Base-by-base conservation (phyloP, 2,113 vertebrate genomes). In the Petroica traversi region DNA sequence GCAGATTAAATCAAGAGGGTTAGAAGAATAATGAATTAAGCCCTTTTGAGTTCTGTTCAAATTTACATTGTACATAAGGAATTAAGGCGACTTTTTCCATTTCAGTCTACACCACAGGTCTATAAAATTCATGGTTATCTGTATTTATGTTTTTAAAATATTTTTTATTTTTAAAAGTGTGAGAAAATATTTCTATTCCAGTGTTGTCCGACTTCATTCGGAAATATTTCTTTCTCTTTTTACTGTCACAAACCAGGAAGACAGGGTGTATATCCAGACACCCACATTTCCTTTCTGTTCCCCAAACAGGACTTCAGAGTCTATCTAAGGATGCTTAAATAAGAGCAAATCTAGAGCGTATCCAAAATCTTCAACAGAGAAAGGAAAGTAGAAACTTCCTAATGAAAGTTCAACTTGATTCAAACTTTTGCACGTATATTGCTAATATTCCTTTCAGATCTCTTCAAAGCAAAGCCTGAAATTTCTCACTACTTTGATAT, bases 1-100 rank as follows among this genome's bases (percentile, higher is more conserved):
- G 59, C 1, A 88, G 93, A 92, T 93, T 88, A 80, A 79, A 85
- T 78, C 54, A 88, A 66, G 52, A 77, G 11, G 54, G 5, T 48
- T 61, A 69, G 45, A 93, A 61, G 14, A 80, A 68, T 14, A 76
- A 49, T 69, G 1, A 82, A 93, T 73, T 79, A 79, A 92, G 29
- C 41, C 5, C 1, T 85, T 84, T 51, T 4, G 23, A 86, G 6
- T 66, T 89, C 34, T 19, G 4, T 52, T 86, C 23, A 33, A 57
- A n/a, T 84, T 92, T 87, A 12, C 20, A 20, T 38, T 55, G 17
- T 28, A 29, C 13, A 14, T 46, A 23, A 19, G 20, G 51, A 77
- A 61, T 73, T 43, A 76, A 85, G 20, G 45, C 45, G 45, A 17
- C 5, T 41, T 48, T 45, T 49, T 26, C 24, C 3, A 5, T 71